A percentile compares a stretch with the other conserved stretches of the same genome.
Conservation (phyloP, 2,797 vertebrate genomes). For the Anolis apletophallus region DNA sequence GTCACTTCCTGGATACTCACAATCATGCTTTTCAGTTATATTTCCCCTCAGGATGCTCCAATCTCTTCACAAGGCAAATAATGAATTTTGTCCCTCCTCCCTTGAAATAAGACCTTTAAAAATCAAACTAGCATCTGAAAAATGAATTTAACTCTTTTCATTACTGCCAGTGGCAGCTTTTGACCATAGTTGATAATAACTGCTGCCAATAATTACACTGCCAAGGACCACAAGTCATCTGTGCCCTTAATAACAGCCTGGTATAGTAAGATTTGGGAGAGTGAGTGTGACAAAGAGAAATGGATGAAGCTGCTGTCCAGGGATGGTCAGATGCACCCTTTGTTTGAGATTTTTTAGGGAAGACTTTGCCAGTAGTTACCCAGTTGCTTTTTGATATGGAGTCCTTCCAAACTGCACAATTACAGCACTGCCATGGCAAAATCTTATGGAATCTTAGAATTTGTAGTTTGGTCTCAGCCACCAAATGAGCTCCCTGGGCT, state of each 20-base stretch:
- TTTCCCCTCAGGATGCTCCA: background rate
- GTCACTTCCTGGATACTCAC: slow-evolving; percentile 9
- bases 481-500: too few relatives aligned
- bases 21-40: background rate
- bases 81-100: background rate
- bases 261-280: background rate
- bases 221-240: background rate
- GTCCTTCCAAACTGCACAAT: too few relatives aligned
- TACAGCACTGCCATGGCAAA: too few relatives aligned
- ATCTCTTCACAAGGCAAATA: slow-evolving; percentile 5
- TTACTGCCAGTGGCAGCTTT: background rate
- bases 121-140: background rate
- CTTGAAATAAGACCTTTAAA: background rate
- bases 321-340: background rate
- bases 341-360: background rate
- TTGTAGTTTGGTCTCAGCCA: too few relatives aligned
- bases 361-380: background rate
- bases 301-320: background rate
- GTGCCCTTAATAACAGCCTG: background rate
- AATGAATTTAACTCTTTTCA: background rate
- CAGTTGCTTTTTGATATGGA: background rate
- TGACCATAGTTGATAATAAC: background rate
- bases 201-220: background rate
- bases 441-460: too few relatives aligned
- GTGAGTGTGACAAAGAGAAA: background rate